A percentile compares a stretch with the other conserved stretches of the same genome.
phyloP scores from a whole-genome alignment of 2,888 invertebrate species.

The Ernsta delagoae region DNA sequence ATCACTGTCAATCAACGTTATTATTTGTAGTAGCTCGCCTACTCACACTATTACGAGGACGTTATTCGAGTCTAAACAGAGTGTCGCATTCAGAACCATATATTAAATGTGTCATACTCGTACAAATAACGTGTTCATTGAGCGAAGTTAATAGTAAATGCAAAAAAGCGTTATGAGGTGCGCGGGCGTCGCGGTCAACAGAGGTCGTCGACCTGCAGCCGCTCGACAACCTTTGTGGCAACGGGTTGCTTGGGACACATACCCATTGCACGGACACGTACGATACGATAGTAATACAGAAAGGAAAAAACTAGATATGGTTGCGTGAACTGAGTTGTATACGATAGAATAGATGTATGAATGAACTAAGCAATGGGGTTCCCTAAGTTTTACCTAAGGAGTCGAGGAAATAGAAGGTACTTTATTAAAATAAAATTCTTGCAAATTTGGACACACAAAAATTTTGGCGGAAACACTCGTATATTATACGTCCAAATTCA shows the following conservation, averaged over 20 bases:
- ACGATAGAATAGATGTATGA: too few species aligned
- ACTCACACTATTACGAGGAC: not conserved
- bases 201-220: slow-evolving; percentile 68
- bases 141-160: slow-evolving; percentile 28
- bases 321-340: not conserved
- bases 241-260: slow-evolving; percentile 59
- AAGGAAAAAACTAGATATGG: not conserved
- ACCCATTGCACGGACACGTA: slow-evolving; percentile 48
- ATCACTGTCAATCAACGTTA: not conserved
- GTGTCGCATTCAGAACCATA: slow-evolving; percentile 5
- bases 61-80: not conserved
- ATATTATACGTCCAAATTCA: too few species aligned
- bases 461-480: too few species aligned
- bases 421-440: too few species aligned
- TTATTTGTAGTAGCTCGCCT: not conserved
- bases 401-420: too few species aligned
- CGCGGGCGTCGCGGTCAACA: slow-evolving; percentile 74
- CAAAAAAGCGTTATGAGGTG: slow-evolving; percentile 60
- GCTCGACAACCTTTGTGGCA: slow-evolving; percentile 71
- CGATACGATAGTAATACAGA: slow-evolving; percentile 41
- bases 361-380: too few species aligned
- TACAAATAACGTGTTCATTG: slow-evolving; percentile 18
- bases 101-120: slow-evolving; percentile 29
- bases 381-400: too few species aligned
- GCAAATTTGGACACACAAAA: too few species aligned